These are phyloP conservation scores for Spodoptera littoralis DNA, from an alignment of 2,888 invertebrate species.

Conservation along the genomic window DNA sequence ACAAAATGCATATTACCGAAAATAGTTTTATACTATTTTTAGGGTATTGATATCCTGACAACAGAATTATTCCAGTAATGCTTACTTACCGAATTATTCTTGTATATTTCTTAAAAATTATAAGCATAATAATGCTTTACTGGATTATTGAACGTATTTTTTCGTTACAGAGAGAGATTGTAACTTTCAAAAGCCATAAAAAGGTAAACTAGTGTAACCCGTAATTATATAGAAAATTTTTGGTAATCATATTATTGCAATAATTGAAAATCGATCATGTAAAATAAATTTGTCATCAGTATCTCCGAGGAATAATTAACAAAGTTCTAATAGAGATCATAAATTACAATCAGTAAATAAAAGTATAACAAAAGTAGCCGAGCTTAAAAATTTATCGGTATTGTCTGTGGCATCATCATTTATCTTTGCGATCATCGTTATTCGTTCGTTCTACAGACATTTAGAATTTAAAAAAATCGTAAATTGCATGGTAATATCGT, in stretches of 20 bases:
- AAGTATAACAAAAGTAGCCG: conserved; percentile 12
- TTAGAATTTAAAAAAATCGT: background rate
- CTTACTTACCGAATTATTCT: no score
- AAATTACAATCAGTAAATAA: conserved; percentile 11
- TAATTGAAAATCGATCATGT: conserved; percentile 14
- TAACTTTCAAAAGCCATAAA: conserved; percentile 21
- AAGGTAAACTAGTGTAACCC: conserved; percentile 23
- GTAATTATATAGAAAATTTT: conserved; percentile 11
- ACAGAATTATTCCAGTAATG: no score
- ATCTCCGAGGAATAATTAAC: conserved; percentile 14
- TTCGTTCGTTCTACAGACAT: conserved; percentile 4
- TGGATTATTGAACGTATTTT: conserved; percentile 20
- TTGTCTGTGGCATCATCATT: conserved; percentile 10
- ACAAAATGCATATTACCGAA: no score
- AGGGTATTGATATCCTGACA: no score
- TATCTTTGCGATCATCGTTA: conserved; percentile 3
- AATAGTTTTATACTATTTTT: no score
- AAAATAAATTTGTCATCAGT: conserved; percentile 11
- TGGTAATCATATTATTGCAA: conserved; percentile 9
- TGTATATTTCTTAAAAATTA: no score
- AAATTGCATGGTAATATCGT: conserved; percentile 18
- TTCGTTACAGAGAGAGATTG: conserved; percentile 15
- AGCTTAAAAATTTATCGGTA: conserved; percentile 10
- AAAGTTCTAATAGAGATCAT: conserved; percentile 17
- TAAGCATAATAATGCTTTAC: conserved; percentile 1